Conservation (phyloP, 2,113 vertebrate genomes). For the Maccullochella peelii region DNA sequence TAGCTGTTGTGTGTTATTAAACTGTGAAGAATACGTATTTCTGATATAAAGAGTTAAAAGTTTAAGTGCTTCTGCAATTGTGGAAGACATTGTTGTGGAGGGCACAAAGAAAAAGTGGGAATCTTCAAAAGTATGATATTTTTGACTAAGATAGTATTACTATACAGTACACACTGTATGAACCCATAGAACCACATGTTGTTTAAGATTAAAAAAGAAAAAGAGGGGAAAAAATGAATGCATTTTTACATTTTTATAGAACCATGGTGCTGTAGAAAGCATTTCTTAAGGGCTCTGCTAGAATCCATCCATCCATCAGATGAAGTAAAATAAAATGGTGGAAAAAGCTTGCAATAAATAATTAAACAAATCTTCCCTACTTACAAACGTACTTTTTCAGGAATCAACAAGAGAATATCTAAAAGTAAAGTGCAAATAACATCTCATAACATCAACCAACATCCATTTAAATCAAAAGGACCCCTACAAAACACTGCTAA, state of each 20-base stretch:
- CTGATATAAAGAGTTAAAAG: not conserved
- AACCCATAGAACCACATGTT: not conserved
- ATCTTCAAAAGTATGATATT: not conserved
- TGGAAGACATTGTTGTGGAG: not conserved
- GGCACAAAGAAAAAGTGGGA: not conserved
- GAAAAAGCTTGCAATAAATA: not conserved
- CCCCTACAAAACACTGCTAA: not conserved
- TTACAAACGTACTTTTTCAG: not conserved
- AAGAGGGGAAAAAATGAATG: too few relatives aligned
- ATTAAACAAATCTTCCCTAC: too few relatives aligned
- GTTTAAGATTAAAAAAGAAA: not conserved
- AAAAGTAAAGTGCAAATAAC: not conserved
- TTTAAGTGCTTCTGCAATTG: not conserved
- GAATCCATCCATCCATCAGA: not conserved
- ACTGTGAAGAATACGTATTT: not conserved
- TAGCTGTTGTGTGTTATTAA: not conserved
- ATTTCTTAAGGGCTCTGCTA: not conserved
- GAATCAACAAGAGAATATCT: not conserved
- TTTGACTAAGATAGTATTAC: not conserved
- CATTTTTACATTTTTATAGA: not conserved
- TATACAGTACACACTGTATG: not conserved
- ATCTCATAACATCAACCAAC: not conserved
- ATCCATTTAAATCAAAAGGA: not conserved
- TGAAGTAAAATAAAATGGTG: not conserved
- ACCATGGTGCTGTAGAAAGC: not conserved